These are phyloP conservation scores for Vanacampus margaritifer DNA, from an alignment of 2,113 vertebrate species.

Conservation along the genomic window DNA sequence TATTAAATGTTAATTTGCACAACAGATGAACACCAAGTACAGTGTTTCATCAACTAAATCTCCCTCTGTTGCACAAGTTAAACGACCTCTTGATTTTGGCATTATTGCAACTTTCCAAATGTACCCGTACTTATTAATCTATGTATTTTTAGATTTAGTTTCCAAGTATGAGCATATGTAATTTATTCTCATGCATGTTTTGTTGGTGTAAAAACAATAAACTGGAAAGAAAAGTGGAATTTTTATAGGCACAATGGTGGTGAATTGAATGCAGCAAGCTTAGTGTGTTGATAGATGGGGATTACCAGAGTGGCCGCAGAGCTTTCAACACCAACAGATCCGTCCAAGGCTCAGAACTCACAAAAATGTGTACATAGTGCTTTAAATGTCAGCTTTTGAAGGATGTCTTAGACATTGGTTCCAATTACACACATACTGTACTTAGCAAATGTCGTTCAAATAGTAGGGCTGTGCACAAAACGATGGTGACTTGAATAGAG, in stretches of 20 bases:
- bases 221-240: not conserved
- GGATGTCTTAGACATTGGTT: not conserved
- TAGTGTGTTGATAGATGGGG: constrained; percentile 40
- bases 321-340: constrained; percentile 46
- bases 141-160: not conserved
- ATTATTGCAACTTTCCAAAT: constrained; percentile 24
- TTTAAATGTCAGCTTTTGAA: not conserved
- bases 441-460: not conserved
- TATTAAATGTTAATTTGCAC: constrained; percentile 72
- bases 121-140: constrained; percentile 14
- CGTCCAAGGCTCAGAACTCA: constrained; percentile 23
- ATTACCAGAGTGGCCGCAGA: constrained; percentile 15
- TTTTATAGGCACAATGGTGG: not conserved
- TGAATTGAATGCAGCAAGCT: constrained; percentile 21
- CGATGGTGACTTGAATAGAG: no score
- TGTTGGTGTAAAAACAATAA: not conserved
- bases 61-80: constrained; percentile 38
- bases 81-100: constrained; percentile 45
- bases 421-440: not conserved
- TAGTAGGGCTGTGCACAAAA: no score
- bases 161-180: constrained; percentile 9
- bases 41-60: constrained; percentile 63
- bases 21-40: constrained; percentile 64
- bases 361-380: not conserved
- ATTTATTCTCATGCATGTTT: not conserved